Evolutionary conservation across 1,140 invertebrate genomes (phyloP).

Genomic region (Philaenus spumarius): DNA sequence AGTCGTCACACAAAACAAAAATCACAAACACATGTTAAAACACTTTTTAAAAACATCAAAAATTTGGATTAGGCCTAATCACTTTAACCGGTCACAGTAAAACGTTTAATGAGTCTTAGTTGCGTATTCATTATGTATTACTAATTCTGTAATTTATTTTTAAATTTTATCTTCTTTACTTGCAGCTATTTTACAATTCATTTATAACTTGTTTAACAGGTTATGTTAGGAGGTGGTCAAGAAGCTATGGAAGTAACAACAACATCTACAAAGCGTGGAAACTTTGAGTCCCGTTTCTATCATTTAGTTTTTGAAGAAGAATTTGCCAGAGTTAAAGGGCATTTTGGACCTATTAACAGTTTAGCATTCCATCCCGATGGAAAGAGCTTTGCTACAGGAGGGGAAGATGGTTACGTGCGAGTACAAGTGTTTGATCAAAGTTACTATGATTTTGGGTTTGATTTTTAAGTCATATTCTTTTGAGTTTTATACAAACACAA

Average conservation of each 20-base stretch:
- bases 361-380: constrained; percentile 98
- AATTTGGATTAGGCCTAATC: too few species aligned
- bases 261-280: constrained; percentile 89
- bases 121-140: too few species aligned
- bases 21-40: too few species aligned
- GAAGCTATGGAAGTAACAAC: constrained; percentile 99
- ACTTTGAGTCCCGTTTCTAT: constrained; percentile 98
- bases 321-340: constrained; percentile 95
- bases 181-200: background rate
- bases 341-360: constrained; percentile 99
- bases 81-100: too few species aligned
- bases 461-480: constrained; percentile 58
- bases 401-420: constrained; percentile 97
- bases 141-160: too few species aligned
- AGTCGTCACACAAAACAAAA: too few species aligned
- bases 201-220: constrained; percentile 46
- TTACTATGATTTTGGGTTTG: constrained; percentile 96
- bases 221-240: constrained; percentile 93
- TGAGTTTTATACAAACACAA: too few species aligned
- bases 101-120: too few species aligned
- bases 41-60: too few species aligned
- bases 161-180: background rate
- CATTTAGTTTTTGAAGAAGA: constrained; percentile 99
- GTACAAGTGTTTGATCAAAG: constrained; percentile 93
- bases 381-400: constrained; percentile 92